Conservation (phyloP, 2,113 vertebrate species). For the Gambusia affinis region DNA sequence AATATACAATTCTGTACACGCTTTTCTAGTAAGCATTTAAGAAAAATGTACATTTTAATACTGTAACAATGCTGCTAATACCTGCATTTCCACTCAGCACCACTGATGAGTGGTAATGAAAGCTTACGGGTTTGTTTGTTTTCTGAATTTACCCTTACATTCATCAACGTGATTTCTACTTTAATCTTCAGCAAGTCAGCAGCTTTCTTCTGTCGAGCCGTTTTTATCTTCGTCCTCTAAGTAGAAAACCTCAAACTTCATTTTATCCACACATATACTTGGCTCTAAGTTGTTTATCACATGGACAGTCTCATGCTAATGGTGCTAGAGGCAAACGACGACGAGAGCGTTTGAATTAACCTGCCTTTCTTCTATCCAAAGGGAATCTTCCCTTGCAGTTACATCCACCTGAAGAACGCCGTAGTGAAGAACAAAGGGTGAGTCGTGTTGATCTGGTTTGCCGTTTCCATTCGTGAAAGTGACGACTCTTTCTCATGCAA, state of each 20-base stretch:
- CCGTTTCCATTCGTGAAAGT: neutral
- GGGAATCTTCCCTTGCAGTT: constrained; percentile 96
- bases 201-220: constrained; percentile 28
- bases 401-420: constrained; percentile 96
- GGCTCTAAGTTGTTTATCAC: constrained; percentile 15
- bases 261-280: constrained; percentile 32
- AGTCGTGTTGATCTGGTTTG: constrained; percentile 43
- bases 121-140: too few species aligned
- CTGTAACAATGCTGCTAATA: neutral
- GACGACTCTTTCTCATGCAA: neutral
- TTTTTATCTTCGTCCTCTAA: constrained; percentile 27
- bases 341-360: constrained; percentile 17
- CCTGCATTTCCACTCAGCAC: too few species aligned
- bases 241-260: constrained; percentile 7
- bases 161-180: constrained; percentile 30
- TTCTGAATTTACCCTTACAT: constrained; percentile 27
- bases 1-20: neutral
- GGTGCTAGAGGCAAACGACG: neutral
- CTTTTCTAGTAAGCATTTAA: too few species aligned
- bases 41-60: neutral
- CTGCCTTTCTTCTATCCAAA: constrained; percentile 56
- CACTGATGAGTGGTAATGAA: too few species aligned
- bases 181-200: constrained; percentile 34
- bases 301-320: constrained; percentile 5
- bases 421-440: constrained; percentile 99